A percentile compares a stretch with the other conserved stretches of the same genome.
These are phyloP conservation scores for Megathymus violae DNA, from an alignment of 1,140 invertebrate genomes.

Conservation along the genomic window DNA sequence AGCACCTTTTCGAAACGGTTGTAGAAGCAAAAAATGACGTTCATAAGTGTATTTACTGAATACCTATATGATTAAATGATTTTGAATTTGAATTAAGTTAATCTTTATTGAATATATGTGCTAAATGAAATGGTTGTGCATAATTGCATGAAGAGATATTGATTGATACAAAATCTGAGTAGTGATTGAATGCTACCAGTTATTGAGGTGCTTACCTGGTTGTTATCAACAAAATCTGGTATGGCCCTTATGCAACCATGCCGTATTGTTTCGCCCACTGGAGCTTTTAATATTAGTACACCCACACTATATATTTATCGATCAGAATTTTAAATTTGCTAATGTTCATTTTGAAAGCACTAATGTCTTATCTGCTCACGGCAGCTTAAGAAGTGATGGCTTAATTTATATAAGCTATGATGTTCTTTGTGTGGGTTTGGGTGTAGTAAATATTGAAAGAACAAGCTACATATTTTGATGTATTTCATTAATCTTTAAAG, in stretches of 20 bases:
- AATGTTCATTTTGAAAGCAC: slow-evolving; percentile 29
- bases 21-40: no score
- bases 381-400: no score
- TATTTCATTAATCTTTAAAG: no score
- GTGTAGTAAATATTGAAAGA: no score
- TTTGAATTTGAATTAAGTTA: no score
- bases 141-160: background rate
- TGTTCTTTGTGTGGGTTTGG: background rate
- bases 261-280: slow-evolving; percentile 62
- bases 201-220: slow-evolving; percentile 21
- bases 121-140: no score
- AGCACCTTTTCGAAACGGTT: no score
- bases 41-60: no score
- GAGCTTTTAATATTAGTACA: slow-evolving; percentile 45
- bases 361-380: no score
- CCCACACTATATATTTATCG: slow-evolving; percentile 46
- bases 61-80: no score
- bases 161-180: slow-evolving; percentile 3
- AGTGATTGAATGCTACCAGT: slow-evolving; percentile 10
- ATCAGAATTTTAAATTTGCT: slow-evolving; percentile 48
- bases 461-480: no score
- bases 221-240: slow-evolving; percentile 47
- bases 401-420: background rate
- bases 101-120: no score
- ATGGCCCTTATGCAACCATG: slow-evolving; percentile 50